These are phyloP conservation scores for Grallaria varia DNA, from an alignment of 2,113 vertebrate genomes.

Conservation along the genomic window DNA sequence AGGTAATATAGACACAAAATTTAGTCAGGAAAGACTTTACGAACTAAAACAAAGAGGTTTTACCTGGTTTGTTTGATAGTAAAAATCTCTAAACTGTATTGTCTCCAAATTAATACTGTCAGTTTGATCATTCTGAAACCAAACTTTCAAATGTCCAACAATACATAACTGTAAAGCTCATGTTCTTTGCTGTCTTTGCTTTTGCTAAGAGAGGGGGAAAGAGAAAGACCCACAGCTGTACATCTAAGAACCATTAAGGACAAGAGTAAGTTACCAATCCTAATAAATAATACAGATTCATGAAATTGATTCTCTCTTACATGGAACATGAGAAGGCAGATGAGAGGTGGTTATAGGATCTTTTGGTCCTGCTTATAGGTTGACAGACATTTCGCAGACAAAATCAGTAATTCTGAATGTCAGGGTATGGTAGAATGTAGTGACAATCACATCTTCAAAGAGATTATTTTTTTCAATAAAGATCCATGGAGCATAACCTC, in stretches of 20 bases:
- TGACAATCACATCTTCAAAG: not conserved
- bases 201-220: not conserved
- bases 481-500: not conserved
- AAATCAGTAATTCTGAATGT: not conserved
- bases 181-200: not conserved
- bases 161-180: not conserved
- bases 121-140: not conserved
- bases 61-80: not conserved
- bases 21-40: not conserved
- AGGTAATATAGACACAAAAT: not conserved
- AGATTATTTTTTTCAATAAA: not conserved
- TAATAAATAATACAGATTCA: not conserved
- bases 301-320: not conserved
- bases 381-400: not conserved
- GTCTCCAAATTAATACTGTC: not conserved
- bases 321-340: not conserved
- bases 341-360: accelerated
- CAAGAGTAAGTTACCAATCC: not conserved
- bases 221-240: not conserved
- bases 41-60: not conserved
- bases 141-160: not conserved
- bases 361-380: not conserved
- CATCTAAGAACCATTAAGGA: not conserved
- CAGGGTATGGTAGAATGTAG: not conserved
- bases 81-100: not conserved